A percentile compares a stretch with the other conserved stretches of the same genome.
phyloP scores from a whole-genome alignment of 2,797 vertebrate species.

The Pogoniulus pusillus region DNA sequence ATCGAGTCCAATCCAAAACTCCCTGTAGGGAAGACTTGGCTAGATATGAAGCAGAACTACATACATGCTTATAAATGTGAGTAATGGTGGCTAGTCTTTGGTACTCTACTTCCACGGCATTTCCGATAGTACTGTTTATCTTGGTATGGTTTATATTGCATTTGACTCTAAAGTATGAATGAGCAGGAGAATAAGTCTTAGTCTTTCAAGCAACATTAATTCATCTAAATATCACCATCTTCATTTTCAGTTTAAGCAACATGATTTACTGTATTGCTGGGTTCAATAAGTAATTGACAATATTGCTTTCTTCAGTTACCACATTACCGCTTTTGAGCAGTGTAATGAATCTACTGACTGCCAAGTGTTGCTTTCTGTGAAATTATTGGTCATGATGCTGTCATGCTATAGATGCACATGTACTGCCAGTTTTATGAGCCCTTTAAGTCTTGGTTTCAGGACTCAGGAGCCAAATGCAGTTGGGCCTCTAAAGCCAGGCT shows the following conservation, averaged over 20 bases:
- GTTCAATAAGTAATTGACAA: constrained; percentile 1
- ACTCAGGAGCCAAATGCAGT: neutral
- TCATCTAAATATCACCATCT: constrained; percentile 1
- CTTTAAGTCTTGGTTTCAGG: neutral
- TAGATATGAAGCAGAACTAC: neutral
- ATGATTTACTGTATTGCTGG: constrained; percentile 23
- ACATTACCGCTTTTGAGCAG: constrained; percentile 6
- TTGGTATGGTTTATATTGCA: neutral
- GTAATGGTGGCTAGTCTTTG: neutral
- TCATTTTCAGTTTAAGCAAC: constrained; percentile 31
- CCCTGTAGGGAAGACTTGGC: neutral
- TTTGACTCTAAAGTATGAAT: constrained; percentile 12
- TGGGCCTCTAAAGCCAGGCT: neutral
- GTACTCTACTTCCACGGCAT: neutral
- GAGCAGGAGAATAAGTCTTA: neutral
- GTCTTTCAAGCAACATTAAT: constrained; percentile 22
- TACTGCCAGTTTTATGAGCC: neutral
- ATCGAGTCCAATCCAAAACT: too few relatives aligned
- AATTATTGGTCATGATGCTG: neutral
- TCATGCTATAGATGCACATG: neutral
- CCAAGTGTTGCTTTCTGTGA: constrained; percentile 5
- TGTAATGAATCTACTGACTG: constrained; percentile 7
- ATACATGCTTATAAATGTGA: rapidly evolving
- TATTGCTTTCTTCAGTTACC: constrained; percentile 19
- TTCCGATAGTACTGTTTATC: neutral